Percentiles rank a stretch among this genome's conserved stretches.
Conservation (phyloP, 2,888 invertebrate species). For the Dermolepida albohirtum region DNA sequence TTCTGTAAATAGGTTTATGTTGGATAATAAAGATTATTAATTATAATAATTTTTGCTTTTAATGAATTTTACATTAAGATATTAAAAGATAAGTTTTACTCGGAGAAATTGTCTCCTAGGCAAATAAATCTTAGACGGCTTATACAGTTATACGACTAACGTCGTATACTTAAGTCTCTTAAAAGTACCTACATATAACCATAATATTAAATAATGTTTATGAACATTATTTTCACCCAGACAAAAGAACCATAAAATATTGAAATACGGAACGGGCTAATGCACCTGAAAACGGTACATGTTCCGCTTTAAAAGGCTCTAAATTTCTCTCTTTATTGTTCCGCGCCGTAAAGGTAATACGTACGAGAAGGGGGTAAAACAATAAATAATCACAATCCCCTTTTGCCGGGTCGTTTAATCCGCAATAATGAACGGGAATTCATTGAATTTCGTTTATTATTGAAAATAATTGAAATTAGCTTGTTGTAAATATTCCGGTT, state of each 20-base stretch:
- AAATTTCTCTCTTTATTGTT: constrained; percentile 16
- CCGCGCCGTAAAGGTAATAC: constrained; percentile 9
- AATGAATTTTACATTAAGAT: no score
- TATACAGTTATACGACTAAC: no score
- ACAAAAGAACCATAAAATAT: constrained; percentile 12
- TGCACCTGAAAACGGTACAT: constrained; percentile 22
- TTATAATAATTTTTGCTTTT: no score
- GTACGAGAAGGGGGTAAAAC: constrained; percentile 5
- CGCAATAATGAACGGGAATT: constrained; percentile 2
- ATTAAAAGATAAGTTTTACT: no score
- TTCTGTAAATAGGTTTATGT: no score
- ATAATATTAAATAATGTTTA: no score
- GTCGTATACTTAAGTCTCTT: no score
- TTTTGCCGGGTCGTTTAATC: not conserved
- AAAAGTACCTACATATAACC: no score
- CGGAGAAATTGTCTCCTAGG: no score
- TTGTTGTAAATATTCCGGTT: constrained; percentile 7
- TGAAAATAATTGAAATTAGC: constrained; percentile 25
- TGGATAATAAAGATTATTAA: no score
- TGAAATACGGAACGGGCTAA: constrained; percentile 7
- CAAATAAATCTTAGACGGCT: no score
- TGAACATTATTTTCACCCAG: no score
- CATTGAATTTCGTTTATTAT: constrained; percentile 21
- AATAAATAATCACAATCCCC: constrained; percentile 18
- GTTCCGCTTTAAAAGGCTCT: constrained; percentile 15